Base-by-base conservation (phyloP, 1,140 invertebrate genomes). In the Nasonia vitripennis region DNA sequence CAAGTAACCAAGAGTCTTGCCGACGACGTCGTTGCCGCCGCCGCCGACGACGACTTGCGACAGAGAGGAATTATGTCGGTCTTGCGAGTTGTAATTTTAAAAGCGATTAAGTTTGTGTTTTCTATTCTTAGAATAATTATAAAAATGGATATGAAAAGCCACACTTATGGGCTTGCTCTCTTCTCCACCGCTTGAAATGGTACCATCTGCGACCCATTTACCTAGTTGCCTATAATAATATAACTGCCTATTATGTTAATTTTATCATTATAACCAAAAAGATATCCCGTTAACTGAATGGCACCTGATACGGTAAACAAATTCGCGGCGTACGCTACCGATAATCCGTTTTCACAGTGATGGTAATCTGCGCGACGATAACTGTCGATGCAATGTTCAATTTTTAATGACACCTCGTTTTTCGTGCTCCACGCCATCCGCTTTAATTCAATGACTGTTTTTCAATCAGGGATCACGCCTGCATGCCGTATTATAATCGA, bases 301-400 rank as follows among this genome's bases (percentile, higher is more conserved):
- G 1, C 27, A 27, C 27, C 1, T 23, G 37, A 62, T 37, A 70
- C 51, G n/a, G 23, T 51, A 41, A 73, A 67, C 41, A 80, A 80
- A 79, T 84, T 84, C 27, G 45, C 70, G 27, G 27, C 31, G 27
- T 51, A 45, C 51, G 17, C 67, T 17, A 1, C 12, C 14, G 62
- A 84, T 74, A 80, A 74, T 85, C 74, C 31, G 67, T 79, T 85
- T 80, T 74, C 20, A 74, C 48, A 68, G 27, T 37, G 55, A 75
- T 81, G 20, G 14, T 77, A 68, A 85, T 81, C n/a, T 81, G 12
- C 9, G 20, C 27, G 34, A n/a, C 20, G 55, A 62, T 62, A 81
- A 37, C 51, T 71, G 74, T 82, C 80, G 48, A 78, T 78, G 82
- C 45, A 82, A 78, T 78, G 78, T 81, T 23, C 55, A 71, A 70